Base-by-base conservation (phyloP, 2,888 invertebrate genomes). In the Eristalis tenax region DNA sequence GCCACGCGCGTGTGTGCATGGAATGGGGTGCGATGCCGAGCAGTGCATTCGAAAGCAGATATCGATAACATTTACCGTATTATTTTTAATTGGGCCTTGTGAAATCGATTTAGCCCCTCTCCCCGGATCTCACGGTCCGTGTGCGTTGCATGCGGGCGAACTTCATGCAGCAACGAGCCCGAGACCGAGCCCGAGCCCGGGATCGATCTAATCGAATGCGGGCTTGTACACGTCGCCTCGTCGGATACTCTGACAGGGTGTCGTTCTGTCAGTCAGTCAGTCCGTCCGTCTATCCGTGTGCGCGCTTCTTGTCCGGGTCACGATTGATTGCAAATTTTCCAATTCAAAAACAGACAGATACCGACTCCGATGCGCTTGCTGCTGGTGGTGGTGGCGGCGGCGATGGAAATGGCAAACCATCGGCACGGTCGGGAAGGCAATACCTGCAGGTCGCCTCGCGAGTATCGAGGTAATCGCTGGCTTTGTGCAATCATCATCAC, bases 61-160 rank as follows among this genome's bases (percentile, higher is more conserved):
- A 87, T 87, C 79, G 79, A 87, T 79, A 75, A 40, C 75, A 79
- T 83, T 78, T 83, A 83, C 87, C 86, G 83, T 87, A 83, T 87
- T 87, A 75, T 76, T 87, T 87, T 87, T 87, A 87, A 87, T 87
- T 87, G 87, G 87, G 66, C 87, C 75, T 87, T 83, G 86, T 87
- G 86, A 87, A 87, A 87, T 83, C 79, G 86, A 87, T 87, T 76
- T 11, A 26, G 2, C 38, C 6, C 43, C n/a, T 6, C 43, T 0
- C 43, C n/a, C 15, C 15, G 6, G n/a, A n/a, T 73, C 38, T 38
- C 38, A 38, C 38, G 38, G 38, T 22, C 26, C 2, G 26, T 26
- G 35, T 28, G n/a, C 18, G 28, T 64, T 74, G 43, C 65, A 81
- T 80, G 84, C 73, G 76, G 81, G 85, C 63, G 76, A 23, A 59